These are phyloP conservation scores for Synaphobranchus kaupii DNA, from an alignment of 2,797 vertebrate genomes.

Conservation along the genomic window DNA sequence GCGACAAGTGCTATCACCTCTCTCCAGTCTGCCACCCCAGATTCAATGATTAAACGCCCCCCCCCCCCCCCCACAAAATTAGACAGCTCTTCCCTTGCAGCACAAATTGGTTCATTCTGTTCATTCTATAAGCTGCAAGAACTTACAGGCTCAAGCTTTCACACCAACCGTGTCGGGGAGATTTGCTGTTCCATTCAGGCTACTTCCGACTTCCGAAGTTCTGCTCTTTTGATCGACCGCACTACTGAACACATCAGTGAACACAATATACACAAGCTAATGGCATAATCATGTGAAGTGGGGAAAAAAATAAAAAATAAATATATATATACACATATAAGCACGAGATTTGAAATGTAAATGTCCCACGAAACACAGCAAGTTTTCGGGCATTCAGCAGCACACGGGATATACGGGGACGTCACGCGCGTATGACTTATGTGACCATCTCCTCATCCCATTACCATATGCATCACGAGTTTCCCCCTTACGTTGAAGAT, in stretches of 20 bases:
- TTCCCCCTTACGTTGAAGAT: neutral
- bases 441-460: neutral
- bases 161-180: neutral
- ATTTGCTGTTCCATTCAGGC: neutral
- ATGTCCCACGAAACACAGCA: neutral
- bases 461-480: neutral
- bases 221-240: neutral
- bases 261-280: neutral
- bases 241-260: neutral
- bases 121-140: neutral
- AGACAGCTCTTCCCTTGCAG: neutral
- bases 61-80: slow-evolving; percentile 14
- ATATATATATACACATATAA: neutral
- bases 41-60: neutral
- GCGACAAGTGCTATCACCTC: slow-evolving; percentile 24
- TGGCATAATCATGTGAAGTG: neutral
- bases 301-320: neutral
- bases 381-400: neutral
- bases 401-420: neutral
- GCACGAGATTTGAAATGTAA: neutral
- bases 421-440: neutral
- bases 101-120: slow-evolving; percentile 10
- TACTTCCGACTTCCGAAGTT: neutral
- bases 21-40: slow-evolving; percentile 24
- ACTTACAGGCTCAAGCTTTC: neutral